Percentiles rank a stretch among this genome's conserved stretches.
These are phyloP conservation scores for Empis stercorea DNA, from an alignment of 2,888 invertebrate species.

Conservation along the genomic window DNA sequence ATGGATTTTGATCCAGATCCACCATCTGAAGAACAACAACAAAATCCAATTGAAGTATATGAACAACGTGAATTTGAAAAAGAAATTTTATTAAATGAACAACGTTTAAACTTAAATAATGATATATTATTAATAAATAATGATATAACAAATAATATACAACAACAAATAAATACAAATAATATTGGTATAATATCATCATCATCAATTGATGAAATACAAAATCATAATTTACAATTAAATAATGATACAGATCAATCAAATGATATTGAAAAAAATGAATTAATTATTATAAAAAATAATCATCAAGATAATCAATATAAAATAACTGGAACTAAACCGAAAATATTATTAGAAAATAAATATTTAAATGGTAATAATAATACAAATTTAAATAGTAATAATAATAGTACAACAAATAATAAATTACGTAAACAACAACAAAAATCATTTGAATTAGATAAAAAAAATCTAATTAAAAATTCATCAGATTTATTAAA, in stretches of 20 bases:
- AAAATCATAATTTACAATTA: background rate
- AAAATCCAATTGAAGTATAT: constrained; percentile 13
- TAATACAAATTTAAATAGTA: background rate
- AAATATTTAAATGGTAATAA: background rate
- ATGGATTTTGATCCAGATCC: constrained; percentile 38
- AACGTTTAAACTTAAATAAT: constrained; percentile 13
- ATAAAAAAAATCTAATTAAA: background rate
- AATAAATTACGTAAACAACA: constrained; percentile 11
- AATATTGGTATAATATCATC: background rate
- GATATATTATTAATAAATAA: too few species aligned
- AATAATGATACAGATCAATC: background rate
- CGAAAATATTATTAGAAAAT: constrained; percentile 25
- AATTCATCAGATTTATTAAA: background rate
- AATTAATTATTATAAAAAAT: background rate
- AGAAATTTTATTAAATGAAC: constrained; percentile 22
- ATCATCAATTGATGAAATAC: constrained; percentile 2
- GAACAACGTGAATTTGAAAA: constrained; percentile 18
- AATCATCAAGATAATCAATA: constrained; percentile 2
- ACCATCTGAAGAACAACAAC: constrained; percentile 31
- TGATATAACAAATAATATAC: too few species aligned
- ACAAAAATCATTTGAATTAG: background rate
- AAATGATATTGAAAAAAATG: background rate
- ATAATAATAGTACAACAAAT: background rate
- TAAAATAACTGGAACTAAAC: constrained; percentile 27
- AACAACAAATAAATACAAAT: background rate